Conservation (phyloP, 2,797 vertebrate species). For the Gobio occitaniae region DNA sequence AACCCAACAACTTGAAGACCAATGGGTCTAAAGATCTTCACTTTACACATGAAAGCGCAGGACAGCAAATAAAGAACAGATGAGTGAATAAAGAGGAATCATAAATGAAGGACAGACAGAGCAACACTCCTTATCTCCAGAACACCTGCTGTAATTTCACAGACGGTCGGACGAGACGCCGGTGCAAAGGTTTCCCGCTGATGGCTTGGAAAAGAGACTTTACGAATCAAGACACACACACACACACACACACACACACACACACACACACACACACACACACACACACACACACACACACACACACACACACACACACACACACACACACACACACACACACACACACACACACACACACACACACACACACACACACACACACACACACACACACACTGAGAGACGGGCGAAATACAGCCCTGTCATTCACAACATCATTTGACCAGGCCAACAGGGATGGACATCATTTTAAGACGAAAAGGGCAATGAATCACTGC, state of each 20-base stretch:
- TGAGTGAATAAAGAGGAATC: background rate
- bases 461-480: background rate
- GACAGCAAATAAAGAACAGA: background rate
- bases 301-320: slow-evolving; percentile 4
- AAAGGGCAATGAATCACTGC: background rate
- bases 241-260: background rate
- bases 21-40: background rate
- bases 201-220: slow-evolving; percentile 10
- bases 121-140: slow-evolving; percentile 44
- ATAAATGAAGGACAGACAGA: background rate
- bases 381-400: background rate
- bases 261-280: background rate
- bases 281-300: background rate
- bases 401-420: background rate
- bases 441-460: background rate
- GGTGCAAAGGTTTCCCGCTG: background rate
- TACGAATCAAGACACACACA: slow-evolving; percentile 3
- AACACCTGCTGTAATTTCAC: slow-evolving; percentile 55
- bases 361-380: slow-evolving; percentile 4
- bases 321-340: background rate
- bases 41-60: background rate
- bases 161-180: background rate
- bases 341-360: background rate
- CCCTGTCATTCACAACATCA: slow-evolving; percentile 15
- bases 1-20: background rate